These are phyloP conservation scores for Dromococcyx pavoninus DNA, from an alignment of 2,797 vertebrate genomes.

Conservation along the genomic window DNA sequence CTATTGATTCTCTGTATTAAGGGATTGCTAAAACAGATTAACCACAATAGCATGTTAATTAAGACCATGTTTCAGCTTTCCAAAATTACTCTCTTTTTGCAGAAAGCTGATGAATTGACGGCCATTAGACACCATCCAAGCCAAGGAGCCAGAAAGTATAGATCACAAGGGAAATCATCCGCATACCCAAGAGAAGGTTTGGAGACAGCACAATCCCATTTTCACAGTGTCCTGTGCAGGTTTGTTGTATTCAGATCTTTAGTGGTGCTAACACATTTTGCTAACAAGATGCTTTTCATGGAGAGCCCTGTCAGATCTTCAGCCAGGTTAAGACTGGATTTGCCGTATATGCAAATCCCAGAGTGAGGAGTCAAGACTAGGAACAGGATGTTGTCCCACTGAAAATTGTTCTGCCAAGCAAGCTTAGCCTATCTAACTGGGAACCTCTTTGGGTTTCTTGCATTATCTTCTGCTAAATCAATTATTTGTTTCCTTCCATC, in stretches of 20 bases:
- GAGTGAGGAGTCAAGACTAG: neutral
- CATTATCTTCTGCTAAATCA: neutral
- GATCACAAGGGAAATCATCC: constrained; percentile 1
- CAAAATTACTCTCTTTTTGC: constrained; percentile 49
- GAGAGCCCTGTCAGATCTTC: constrained; percentile 14
- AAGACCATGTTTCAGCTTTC: constrained; percentile 64
- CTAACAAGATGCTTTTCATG: neutral
- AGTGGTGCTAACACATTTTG: neutral
- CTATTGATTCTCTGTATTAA: constrained; percentile 68
- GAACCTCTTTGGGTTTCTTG: neutral
- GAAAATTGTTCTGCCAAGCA: neutral
- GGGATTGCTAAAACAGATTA: constrained; percentile 69
- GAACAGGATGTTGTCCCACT: neutral
- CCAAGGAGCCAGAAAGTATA: neutral
- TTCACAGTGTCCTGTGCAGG: neutral
- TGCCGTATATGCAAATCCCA: neutral
- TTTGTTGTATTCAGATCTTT: neutral
- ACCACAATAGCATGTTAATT: constrained; percentile 68
- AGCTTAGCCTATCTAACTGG: neutral
- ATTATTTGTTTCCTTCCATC: neutral
- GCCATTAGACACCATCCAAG: neutral
- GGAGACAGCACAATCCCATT: neutral
- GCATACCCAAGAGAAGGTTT: neutral
- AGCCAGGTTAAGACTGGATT: neutral
- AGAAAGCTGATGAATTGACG: constrained; percentile 46